Evolutionary conservation across 2,797 vertebrate genomes (phyloP).

Genomic region (Parauchenoglanis ngamensis): DNA sequence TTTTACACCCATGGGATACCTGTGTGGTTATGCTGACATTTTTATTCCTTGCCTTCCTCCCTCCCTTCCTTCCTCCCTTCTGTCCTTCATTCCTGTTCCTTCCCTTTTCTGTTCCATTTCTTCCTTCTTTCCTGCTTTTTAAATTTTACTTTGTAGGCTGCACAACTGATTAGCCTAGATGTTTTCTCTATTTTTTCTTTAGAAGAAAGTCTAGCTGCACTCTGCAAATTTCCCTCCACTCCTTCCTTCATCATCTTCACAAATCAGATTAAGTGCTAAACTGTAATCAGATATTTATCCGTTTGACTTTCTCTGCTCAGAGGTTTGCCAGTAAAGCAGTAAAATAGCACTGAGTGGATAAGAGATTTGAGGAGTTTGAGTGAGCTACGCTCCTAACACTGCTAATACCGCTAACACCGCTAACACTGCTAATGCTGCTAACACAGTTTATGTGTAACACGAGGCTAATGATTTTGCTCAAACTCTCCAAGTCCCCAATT

Average conservation of each 20-base stretch:
- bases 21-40: neutral
- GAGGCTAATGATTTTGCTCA: neutral
- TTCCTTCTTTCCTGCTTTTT: neutral
- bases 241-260: neutral
- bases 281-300: constrained; percentile 17
- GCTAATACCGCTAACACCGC: neutral
- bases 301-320: neutral
- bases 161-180: neutral
- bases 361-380: neutral
- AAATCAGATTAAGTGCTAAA: neutral
- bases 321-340: constrained; percentile 1
- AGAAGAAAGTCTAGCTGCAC: constrained; percentile 6
- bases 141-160: neutral
- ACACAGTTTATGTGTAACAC: neutral
- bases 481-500: neutral
- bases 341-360: neutral
- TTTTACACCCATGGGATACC: neutral
- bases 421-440: neutral
- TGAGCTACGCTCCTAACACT: neutral
- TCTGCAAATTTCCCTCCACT: neutral
- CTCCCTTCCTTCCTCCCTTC: too few species aligned
- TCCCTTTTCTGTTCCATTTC: neutral
- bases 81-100: too few species aligned
- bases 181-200: neutral
- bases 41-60: neutral